Evolutionary conservation across 2,113 vertebrate genomes (phyloP).

Genomic region (Bettongia penicillata): DNA sequence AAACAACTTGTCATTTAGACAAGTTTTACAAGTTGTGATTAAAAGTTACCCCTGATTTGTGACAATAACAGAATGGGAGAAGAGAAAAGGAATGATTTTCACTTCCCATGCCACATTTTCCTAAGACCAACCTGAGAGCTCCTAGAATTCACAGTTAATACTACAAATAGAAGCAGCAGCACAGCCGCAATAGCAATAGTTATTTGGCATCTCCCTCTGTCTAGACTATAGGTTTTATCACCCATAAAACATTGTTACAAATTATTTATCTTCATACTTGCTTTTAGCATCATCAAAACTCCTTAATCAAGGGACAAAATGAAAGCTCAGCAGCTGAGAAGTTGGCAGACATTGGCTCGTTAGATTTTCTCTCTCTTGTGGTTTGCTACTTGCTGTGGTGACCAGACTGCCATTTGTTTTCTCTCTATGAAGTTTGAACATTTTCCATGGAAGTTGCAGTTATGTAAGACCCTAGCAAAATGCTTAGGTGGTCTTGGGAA

Average conservation of each 20-base stretch:
- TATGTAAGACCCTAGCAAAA: no score
- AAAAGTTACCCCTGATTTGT: background rate
- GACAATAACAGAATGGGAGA: background rate
- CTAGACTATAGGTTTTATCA: background rate
- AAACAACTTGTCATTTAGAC: background rate
- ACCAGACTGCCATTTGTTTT: no score
- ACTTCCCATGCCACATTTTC: background rate
- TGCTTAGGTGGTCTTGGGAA: no score
- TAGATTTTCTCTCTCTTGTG: no score
- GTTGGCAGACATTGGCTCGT: background rate
- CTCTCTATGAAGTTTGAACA: no score
- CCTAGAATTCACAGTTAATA: background rate
- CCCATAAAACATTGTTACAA: background rate
- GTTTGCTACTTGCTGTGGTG: no score
- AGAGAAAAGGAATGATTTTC: background rate
- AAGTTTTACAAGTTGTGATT: background rate
- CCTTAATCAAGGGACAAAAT: background rate
- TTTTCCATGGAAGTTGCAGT: no score
- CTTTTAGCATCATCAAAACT: background rate
- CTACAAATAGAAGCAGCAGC: background rate
- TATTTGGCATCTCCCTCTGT: background rate
- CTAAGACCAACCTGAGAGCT: background rate
- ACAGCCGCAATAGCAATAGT: background rate
- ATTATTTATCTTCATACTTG: background rate
- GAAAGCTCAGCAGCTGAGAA: background rate